Base-by-base conservation (phyloP, 2,888 invertebrate species). In the Heliconius cydno region DNA sequence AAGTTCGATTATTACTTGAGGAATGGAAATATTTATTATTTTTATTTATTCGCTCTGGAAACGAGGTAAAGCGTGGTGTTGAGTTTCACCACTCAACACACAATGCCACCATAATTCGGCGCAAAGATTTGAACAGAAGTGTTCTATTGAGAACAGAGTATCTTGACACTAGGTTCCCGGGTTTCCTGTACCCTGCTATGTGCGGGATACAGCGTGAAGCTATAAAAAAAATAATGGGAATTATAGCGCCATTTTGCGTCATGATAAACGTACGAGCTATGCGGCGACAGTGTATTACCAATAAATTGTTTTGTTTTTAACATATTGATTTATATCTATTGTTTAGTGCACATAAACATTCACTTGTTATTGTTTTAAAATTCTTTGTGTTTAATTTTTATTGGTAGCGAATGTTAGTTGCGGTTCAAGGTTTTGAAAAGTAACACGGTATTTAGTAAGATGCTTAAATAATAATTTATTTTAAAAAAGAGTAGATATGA, bases 251-350 rank as follows among this genome's bases (percentile, higher is more conserved):
- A 68, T 73, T 74, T 74, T 74, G 15, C 22, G 15, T 22, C 15
- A 76, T 52, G 46, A 80, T 30, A n/a, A 77, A 77, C 57, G 63
- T 52, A 25, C 22, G 28, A 81, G 74, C 74, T 75, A 81, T 79
- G 77, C 76, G 71, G 65, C 71, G 79, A 81, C 78, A 78, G 65
- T 72, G 63, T 77, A 68, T 73, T 30, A 57, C 52, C 60, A 77
- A 78, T 77, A 74, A 76, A 75, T 38, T 70, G 70, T 81, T 79
- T 30, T 30, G 30, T 30, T 30, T 30, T 66, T 63, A 66, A 66
- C 70, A 52, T 65, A 34, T 73, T 80, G 80, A 80, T 81, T 81
- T 81, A 79, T 81, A 68, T 66, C 70, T 77, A 77, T 79, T 76
- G 76, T 63, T 74, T 28, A 19, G 34, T 34, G 38, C 28, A 46